Evolutionary conservation across 2,888 invertebrate species (phyloP).

Genomic region (Drosophila nigricruria): DNA sequence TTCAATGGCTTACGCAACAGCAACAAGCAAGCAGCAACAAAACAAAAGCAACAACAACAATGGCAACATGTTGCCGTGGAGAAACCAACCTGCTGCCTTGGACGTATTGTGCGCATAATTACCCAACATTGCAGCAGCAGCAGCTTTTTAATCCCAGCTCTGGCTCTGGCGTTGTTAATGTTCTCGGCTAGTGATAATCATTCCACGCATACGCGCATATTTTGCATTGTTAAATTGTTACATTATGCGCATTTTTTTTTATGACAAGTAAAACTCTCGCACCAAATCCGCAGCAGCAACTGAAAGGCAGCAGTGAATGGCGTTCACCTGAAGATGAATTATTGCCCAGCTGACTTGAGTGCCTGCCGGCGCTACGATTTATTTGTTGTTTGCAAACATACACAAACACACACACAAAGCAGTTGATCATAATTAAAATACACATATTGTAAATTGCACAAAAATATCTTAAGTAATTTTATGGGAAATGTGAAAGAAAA

Average conservation of each 20-base stretch:
- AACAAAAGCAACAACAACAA: conserved; percentile 51
- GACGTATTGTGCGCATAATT: conserved; percentile 77
- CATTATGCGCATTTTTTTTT: conserved; percentile 78
- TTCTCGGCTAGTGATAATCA: conserved; percentile 61
- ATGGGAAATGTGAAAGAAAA: conserved; percentile 11
- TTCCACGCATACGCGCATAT: conserved; percentile 78
- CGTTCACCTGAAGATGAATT: conserved; percentile 35
- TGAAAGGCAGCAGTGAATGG: conserved; percentile 24
- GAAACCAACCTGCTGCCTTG: conserved; percentile 68
- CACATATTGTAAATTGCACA: conserved; percentile 60
- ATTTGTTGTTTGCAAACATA: neutral
- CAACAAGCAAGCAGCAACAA: conserved; percentile 43
- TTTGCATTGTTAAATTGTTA: conserved; percentile 76
- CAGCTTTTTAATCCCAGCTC: conserved; percentile 41
- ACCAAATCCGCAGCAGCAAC: conserved; percentile 21
- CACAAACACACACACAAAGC: neutral
- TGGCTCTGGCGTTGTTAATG: conserved; percentile 13
- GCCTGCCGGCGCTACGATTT: conserved; percentile 17
- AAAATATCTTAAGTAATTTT: conserved; percentile 48
- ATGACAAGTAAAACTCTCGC: conserved; percentile 62
- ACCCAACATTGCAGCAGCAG: conserved; percentile 45
- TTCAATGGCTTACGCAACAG: conserved; percentile 71
- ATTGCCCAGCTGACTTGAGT: conserved; percentile 29
- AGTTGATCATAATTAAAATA: conserved; percentile 64
- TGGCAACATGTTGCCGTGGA: conserved; percentile 68